Base-by-base conservation (phyloP, 2,888 invertebrate genomes). In the Ichneumon xanthorius region DNA sequence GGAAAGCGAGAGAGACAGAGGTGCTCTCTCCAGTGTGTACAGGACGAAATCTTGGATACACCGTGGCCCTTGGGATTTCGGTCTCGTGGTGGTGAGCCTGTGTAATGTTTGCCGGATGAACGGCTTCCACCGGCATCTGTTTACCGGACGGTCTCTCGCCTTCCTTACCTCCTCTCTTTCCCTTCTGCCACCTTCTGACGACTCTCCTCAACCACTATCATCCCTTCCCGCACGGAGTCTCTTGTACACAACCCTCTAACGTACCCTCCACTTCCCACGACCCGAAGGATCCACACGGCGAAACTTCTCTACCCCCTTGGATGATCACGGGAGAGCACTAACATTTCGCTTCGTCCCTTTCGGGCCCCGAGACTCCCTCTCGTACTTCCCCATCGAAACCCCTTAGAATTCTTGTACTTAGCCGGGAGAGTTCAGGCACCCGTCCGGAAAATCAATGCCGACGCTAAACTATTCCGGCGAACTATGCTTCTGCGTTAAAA, bases 81-180 rank as follows among this genome's bases (percentile, higher is more conserved):
- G 86, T 89, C 82, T 88, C 86, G 87, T 87, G 84, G 86, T 87
- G 87, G 90, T 89, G 88, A 91, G 89, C 88, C 88, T 89, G 89
- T 90, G 90, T 90, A 90, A 91, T 90, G 91, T 91, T 91, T 91
- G 89, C 88, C 90, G 89, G 90, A 90, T 91, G 91, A 90, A 88
- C 88, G 90, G 87, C 87, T 92, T 90, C 87, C 86, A 89, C 85
- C 88, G 88, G 90, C 91, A 90, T 92, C 90, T 91, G 91, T 91
- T 91, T 91, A 91, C 89, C 88, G 89, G 90, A 90, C 89, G 89
- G 86, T 22, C 86, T 89, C 85, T 87, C 88, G 89, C 87, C 87
- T 89, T 89, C 89, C 87, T 87, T 88, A 58, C 84, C 86, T 63
- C 22, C 78, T 63, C 67, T 68, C 87, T 81, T 85, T 75, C 73